Base-by-base conservation (phyloP, 1,140 invertebrate genomes). In the Drosophila carrolli region DNA sequence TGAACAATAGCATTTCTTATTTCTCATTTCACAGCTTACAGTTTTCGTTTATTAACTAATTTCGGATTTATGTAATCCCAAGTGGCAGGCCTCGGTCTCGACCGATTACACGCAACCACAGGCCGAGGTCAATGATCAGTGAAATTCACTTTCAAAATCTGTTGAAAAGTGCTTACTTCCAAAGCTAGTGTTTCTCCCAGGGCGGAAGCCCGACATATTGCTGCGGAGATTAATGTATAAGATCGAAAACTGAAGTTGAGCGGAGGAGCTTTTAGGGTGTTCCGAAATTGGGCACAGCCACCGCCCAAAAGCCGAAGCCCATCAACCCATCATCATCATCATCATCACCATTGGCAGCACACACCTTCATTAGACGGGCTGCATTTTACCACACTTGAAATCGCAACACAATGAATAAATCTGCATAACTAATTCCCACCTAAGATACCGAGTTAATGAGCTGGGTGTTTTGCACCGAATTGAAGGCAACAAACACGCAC, bases 41-140 rank as follows among this genome's bases (percentile, higher is more conserved):
- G 76, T 89, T 88, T 88, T 89, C 83, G 89, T 88, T 83, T 88
- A 88, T 83, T 88, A 88, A 88, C 83, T 88, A 88, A 89, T 88
- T 88, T 86, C 50, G 75, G 83, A 88, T 88, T 88, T 88, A 88
- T 78, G 84, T 88, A 88, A 88, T 88, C 83, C 46, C 77, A 56
- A 75, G 58, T 71, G 54, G 67, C 78, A 81, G 72, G 82, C 73
- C 74, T 74, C 73, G 59, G 72, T 65, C 61, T 66, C 68, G 66
- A 47, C 60, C 63, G 63, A 73, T 89, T 83, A 88, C 83, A 88
- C 83, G 83, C 83, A 88, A 84, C 84, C 75, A 73, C 83, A 89
- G 62, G 67, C 84, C 84, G 84, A 88, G 84, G 84, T 88, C 84
- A 88, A 89, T 88, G 84, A 89, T 88, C 84, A 88, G 84, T 84